These are phyloP conservation scores for Antedon mediterranea DNA, from an alignment of 53 echinoderm and acorn worm genomes.

Conservation along the genomic window DNA sequence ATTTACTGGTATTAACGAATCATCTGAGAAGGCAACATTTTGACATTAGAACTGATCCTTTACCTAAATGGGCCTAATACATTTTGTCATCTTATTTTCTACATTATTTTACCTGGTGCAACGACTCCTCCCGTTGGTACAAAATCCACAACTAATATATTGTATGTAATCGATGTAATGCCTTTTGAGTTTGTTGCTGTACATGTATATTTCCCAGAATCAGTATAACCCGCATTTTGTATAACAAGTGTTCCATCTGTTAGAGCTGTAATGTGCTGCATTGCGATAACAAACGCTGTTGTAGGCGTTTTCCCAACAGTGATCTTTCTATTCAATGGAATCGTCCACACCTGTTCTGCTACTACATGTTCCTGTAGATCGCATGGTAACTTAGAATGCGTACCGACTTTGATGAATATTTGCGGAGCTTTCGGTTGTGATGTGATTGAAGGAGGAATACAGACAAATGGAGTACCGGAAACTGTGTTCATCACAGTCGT, in stretches of 20 bases:
- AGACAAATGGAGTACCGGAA: constrained; percentile 40
- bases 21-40: too few species aligned
- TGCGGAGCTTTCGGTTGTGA: constrained; percentile 39
- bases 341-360: constrained; percentile 42
- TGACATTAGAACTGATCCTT: too few species aligned
- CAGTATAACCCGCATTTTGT: constrained; percentile 29
- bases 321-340: constrained; percentile 13
- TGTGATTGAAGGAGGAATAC: constrained; percentile 44
- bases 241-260: constrained; percentile 52
- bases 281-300: not conserved
- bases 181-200: constrained; percentile 59
- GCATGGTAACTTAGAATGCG: constrained; percentile 50
- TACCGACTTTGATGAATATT: constrained; percentile 29
- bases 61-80: too few species aligned
- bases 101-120: not conserved
- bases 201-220: constrained; percentile 65
- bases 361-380: constrained; percentile 27
- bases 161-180: constrained; percentile 40
- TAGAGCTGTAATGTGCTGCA: not conserved
- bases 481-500: constrained; percentile 12
- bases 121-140: not conserved
- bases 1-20: too few species aligned
- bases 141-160: constrained; percentile 23
- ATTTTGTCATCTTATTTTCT: not conserved
- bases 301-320: not conserved